phyloP scores from a whole-genome alignment of 1,140 invertebrate genomes.

The Zeugodacus cucurbitae region DNA sequence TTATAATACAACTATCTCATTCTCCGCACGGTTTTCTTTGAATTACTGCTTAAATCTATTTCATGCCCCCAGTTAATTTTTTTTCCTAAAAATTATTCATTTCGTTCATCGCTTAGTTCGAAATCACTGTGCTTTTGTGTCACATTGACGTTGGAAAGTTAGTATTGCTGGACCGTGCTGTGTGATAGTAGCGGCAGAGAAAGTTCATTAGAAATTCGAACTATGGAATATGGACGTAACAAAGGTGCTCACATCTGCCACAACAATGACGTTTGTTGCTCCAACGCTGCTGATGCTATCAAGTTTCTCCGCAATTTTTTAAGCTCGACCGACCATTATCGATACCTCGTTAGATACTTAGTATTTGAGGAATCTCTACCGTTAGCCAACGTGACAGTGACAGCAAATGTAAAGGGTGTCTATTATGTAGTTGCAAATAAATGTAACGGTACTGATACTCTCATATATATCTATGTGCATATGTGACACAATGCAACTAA shows the following conservation, averaged over 20 bases:
- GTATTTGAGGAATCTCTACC: not conserved
- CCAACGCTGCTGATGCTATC: not conserved
- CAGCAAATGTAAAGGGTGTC: not conserved
- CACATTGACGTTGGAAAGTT: no score
- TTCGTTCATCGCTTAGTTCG: no score
- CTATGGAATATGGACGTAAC: not conserved
- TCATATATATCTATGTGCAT: not conserved
- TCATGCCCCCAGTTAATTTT: no score
- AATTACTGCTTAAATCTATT: no score
- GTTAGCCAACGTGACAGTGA: not conserved
- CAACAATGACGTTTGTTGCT: conserved; percentile 1
- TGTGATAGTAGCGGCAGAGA: no score
- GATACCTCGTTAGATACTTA: not conserved
- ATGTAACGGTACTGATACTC: not conserved
- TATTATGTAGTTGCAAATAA: not conserved
- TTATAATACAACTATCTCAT: no score
- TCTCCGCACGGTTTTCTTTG: no score
- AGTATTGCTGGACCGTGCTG: no score
- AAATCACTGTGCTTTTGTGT: no score
- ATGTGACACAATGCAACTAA: not conserved
- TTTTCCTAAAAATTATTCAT: no score
- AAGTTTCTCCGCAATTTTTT: not conserved
- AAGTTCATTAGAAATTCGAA: not conserved
- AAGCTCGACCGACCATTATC: not conserved
- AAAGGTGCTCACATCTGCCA: not conserved